A percentile compares a stretch with the other conserved stretches of the same genome.
phyloP scores from a whole-genome alignment of 2,797 vertebrate genomes.

The Anas bahamensis region DNA sequence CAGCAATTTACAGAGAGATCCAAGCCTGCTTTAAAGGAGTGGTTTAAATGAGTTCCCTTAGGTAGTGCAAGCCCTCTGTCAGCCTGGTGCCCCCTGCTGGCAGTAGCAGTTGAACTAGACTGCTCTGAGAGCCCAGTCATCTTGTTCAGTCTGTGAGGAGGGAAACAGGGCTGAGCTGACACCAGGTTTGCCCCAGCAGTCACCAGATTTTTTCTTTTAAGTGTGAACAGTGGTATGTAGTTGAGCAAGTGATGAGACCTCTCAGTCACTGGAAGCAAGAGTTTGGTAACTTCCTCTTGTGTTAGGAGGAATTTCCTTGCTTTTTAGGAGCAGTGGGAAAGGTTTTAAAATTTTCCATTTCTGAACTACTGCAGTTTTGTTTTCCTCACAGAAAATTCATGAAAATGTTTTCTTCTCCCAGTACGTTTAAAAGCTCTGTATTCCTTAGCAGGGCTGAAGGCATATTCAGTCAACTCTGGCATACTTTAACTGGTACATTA shows the following conservation, averaged over 20 bases:
- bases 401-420: not conserved
- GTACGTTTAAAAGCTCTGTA: not conserved
- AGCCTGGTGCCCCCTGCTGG: not conserved
- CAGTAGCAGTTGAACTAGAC: not conserved
- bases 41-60: not conserved
- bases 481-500: not conserved
- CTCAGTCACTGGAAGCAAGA: not conserved
- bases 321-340: not conserved
- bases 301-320: not conserved
- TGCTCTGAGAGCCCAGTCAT: not conserved
- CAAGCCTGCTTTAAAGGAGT: not conserved
- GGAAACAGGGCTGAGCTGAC: not conserved
- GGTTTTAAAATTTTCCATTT: not conserved
- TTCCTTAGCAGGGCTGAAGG: not conserved
- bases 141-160: not conserved
- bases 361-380: accelerated
- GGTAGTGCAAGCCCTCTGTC: not conserved
- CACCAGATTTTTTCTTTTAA: not conserved
- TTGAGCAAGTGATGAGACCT: not conserved
- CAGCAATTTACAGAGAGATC: not conserved
- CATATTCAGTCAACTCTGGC: not conserved
- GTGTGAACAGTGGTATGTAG: not conserved
- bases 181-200: not conserved
- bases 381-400: not conserved
- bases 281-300: no score